These are phyloP conservation scores for Polydrusus tereticollis DNA, from an alignment of 2,888 invertebrate species.

Conservation along the genomic window DNA sequence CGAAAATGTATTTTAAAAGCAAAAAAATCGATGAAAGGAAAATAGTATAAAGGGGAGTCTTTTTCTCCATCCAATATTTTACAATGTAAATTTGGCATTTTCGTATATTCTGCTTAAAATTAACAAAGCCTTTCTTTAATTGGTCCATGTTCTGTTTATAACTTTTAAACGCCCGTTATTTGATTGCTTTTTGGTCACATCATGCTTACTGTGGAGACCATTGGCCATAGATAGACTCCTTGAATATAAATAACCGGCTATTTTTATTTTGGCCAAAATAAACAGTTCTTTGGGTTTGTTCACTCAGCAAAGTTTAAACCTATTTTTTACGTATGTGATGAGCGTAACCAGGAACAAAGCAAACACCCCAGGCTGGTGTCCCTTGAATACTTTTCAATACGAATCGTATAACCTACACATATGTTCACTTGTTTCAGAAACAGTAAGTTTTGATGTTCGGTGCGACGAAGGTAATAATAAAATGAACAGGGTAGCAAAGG, in stretches of 20 bases:
- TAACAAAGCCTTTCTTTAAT: too few relatives aligned
- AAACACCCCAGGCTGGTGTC: conserved; percentile 55
- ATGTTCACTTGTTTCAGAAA: conserved; percentile 65
- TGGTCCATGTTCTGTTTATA: too few relatives aligned
- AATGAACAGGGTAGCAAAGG: background rate
- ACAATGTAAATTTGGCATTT: too few relatives aligned
- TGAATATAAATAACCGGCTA: background rate
- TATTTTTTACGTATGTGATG: conserved; percentile 41
- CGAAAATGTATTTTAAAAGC: too few relatives aligned
- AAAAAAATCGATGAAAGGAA: too few relatives aligned
- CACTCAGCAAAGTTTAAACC: conserved; percentile 17
- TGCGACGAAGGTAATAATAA: background rate
- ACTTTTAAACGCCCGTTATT: too few relatives aligned
- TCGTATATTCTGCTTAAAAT: too few relatives aligned
- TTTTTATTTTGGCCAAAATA: conserved; percentile 32
- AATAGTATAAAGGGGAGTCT: too few relatives aligned
- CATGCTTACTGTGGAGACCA: too few relatives aligned
- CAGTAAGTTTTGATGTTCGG: conserved; percentile 54
- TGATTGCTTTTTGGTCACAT: too few relatives aligned
- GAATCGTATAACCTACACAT: conserved; percentile 69
- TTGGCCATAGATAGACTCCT: too few relatives aligned
- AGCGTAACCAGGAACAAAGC: conserved; percentile 53
- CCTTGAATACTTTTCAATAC: conserved; percentile 67
- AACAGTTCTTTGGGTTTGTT: conserved; percentile 24
- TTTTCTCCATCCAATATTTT: too few relatives aligned